Conservation (phyloP, 2,797 vertebrate genomes). For the Mormyrops attenuatus region DNA sequence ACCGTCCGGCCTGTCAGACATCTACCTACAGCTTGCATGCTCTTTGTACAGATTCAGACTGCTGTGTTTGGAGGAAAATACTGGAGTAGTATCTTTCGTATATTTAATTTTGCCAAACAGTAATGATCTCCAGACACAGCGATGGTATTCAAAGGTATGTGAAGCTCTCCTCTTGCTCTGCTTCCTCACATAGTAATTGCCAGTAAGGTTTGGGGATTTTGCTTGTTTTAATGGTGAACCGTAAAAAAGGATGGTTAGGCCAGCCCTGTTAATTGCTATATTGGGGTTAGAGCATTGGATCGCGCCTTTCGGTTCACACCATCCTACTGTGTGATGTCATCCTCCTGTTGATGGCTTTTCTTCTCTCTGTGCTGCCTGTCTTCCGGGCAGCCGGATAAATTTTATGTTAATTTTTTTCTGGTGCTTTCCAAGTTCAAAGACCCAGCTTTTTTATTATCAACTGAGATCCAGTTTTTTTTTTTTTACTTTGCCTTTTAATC, state of each 20-base stretch:
- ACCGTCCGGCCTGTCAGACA: neutral
- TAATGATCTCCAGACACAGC: neutral
- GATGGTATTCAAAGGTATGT: neutral
- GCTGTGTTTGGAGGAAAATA: neutral
- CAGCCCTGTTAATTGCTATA: neutral
- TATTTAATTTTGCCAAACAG: neutral
- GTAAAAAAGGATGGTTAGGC: neutral
- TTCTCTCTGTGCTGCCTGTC: slow-evolving; percentile 6
- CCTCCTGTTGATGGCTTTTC: neutral
- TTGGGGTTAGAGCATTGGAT: neutral
- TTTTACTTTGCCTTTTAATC: neutral
- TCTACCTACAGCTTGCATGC: neutral
- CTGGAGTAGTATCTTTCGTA: neutral
- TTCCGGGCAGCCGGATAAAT: neutral
- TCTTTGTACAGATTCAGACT: neutral
- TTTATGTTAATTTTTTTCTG: neutral
- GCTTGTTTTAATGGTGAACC: neutral
- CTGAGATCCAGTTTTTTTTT: neutral
- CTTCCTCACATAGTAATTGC: neutral
- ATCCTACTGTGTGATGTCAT: neutral
- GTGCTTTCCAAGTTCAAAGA: slow-evolving; percentile 9
- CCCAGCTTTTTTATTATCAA: neutral
- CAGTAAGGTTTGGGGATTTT: neutral
- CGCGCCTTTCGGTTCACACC: neutral
- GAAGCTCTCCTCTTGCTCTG: neutral